Conservation (phyloP, 1,140 invertebrate genomes). For the Drosophila cardini region DNA sequence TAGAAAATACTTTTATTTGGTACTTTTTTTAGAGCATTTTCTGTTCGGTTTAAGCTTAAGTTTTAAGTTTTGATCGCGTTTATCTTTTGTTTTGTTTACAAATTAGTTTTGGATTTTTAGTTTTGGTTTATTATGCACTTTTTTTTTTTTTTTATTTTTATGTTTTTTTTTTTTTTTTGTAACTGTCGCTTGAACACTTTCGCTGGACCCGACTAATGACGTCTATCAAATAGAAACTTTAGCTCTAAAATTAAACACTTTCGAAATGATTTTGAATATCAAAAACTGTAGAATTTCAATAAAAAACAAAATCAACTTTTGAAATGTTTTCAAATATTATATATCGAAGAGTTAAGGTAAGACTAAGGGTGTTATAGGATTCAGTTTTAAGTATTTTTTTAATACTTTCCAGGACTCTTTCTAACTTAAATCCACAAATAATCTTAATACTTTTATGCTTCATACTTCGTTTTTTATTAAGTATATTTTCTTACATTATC, state of each 20-base stretch:
- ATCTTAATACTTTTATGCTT: no score
- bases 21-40: conserved; percentile 1
- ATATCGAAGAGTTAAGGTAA: no score
- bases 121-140: conserved; percentile 29
- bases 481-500: no score
- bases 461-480: no score
- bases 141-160: conserved; percentile 12
- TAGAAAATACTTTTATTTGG: conserved; percentile 4
- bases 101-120: conserved; percentile 24
- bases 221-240: conserved; percentile 59
- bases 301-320: no score
- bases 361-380: no score
- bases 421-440: no score
- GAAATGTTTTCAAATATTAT: no score
- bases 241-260: conserved; percentile 31
- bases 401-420: no score
- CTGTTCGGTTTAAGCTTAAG: not conserved
- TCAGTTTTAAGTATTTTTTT: no score
- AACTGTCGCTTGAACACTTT: conserved; percentile 42
- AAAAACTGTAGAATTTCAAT: no score
- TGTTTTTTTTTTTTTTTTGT: conserved; percentile 20
- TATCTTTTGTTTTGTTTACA: conserved; percentile 10
- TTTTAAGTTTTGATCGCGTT: not conserved
- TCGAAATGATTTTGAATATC: conserved; percentile 27
- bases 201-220: conserved; percentile 51